These are phyloP conservation scores for Megalonaias nervosa DNA, from an alignment of 1,140 invertebrate genomes.

Conservation along the genomic window DNA sequence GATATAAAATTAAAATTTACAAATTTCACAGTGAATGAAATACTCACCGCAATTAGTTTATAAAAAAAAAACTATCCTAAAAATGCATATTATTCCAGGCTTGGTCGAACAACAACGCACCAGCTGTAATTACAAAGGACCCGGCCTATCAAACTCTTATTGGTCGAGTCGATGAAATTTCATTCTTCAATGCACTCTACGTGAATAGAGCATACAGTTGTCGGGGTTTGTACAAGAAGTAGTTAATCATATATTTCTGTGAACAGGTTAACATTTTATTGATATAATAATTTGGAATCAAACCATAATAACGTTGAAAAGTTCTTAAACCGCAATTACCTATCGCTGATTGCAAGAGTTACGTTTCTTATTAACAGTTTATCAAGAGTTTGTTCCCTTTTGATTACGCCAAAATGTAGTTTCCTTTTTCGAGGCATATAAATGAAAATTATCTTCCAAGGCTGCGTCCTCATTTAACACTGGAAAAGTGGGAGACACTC, in stretches of 20 bases:
- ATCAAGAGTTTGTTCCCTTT: neutral
- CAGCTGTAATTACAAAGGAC: conserved; percentile 29
- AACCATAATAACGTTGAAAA: neutral
- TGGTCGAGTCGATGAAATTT: conserved; percentile 39
- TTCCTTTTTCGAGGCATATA: no score
- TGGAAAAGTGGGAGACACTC: no score
- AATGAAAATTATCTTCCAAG: no score
- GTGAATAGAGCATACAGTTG: conserved; percentile 48
- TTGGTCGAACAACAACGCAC: conserved; percentile 37
- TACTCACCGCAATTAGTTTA: neutral
- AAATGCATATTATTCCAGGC: conserved; percentile 26
- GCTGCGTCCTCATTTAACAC: no score
- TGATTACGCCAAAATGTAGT: no score
- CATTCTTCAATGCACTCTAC: conserved; percentile 45
- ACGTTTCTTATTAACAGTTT: neutral
- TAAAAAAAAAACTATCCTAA: neutral
- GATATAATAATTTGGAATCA: neutral
- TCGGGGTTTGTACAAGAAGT: conserved; percentile 24
- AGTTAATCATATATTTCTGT: neutral
- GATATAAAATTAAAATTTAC: neutral
- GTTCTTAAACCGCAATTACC: neutral
- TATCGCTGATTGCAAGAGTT: neutral
- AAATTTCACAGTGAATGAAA: neutral
- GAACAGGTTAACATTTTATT: neutral
- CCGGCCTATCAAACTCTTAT: conserved; percentile 48